Evolutionary conservation across 2,113 vertebrate genomes (phyloP), one percentile per base, ranked within the genome.

Genomic region (Crotalus horridus): DNA sequence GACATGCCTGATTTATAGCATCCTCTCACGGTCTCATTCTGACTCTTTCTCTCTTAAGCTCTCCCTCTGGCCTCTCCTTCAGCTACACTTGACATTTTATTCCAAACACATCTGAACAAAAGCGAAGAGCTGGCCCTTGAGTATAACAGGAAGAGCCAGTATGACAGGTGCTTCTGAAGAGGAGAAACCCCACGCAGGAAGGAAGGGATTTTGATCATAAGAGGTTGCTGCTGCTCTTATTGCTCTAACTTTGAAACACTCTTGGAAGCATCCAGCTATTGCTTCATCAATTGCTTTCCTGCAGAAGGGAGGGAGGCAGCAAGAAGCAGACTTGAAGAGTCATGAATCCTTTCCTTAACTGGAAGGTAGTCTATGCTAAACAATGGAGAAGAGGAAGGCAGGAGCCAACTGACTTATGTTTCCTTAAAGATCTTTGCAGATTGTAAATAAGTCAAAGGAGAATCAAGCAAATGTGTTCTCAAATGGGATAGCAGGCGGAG

Each of bases 131-230:
- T 85, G 88, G 21, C 59, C 24, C 54, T 89, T 81, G 64, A 89
- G 88, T 59, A 17, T 46, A 89, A 89, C 54, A 92, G 53, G 91
- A 92, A 89, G 3, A 81, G 87, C 88, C 58, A 29, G 88, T 54
- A 6, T 21, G 88, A 39, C 11, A 1, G 69, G 69, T 59, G 92
- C 69, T 88, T 92, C 58, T 89, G 69, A 92, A 92, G 88, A 81
- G 29, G n/a, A 59, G 48, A 59, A 12, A 85, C 92, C 54, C 87
- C 54, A 51, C 59, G 92, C 54, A 92, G 88, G 29, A 39, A 81
- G 69, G 69, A 81, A 87, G 10, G 43, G 24, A 58, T 59, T 55
- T 26, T 39, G 43, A 85, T 85, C 54, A 58, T 1, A 2, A 24
- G 20, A 89, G 5, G 26, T 39, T 33, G 54, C 33, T 23, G 29